These are phyloP conservation scores for Drosophila ficusphila DNA, from an alignment of 1,140 invertebrate genomes.

Conservation along the genomic window DNA sequence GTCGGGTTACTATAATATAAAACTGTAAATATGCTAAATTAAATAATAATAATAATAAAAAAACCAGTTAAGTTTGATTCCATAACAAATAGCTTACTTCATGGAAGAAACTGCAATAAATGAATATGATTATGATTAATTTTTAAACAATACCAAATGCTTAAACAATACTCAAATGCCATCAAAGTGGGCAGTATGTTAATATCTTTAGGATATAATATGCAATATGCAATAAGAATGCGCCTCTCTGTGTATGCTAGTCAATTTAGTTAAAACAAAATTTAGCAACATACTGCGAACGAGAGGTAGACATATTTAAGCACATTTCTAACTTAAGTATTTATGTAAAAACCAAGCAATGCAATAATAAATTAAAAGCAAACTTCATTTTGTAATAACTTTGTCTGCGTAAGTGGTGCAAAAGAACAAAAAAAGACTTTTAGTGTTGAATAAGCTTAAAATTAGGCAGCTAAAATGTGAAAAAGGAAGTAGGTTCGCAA, in stretches of 20 bases:
- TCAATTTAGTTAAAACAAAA: constrained; percentile 52
- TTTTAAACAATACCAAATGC: constrained; percentile 8
- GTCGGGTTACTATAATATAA: neutral
- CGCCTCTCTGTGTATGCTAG: constrained; percentile 31
- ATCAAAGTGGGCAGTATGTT: constrained; percentile 10
- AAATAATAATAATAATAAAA: neutral
- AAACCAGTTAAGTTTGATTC: constrained; percentile 13
- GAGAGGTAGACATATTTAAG: constrained; percentile 17
- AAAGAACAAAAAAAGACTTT: too few relatives aligned
- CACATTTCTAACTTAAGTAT: constrained; percentile 29
- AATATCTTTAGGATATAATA: constrained; percentile 18
- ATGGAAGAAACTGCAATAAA: neutral
- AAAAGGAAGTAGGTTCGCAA: too few relatives aligned
- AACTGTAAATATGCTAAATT: constrained; percentile 22
- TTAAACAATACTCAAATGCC: constrained; percentile 26
- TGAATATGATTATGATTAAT: neutral
- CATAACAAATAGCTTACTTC: neutral
- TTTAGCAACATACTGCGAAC: constrained; percentile 17
- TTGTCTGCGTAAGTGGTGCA: constrained; percentile 14
- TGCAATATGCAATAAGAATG: constrained; percentile 17
- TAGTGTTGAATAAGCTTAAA: too few relatives aligned
- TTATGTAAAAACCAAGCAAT: constrained; percentile 46
- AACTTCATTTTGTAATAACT: constrained; percentile 6
- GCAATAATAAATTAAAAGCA: constrained; percentile 50
- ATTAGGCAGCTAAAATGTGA: too few relatives aligned